A percentile compares a stretch with the other conserved stretches of the same genome.
phyloP scores from a whole-genome alignment of 2,113 vertebrate genomes.

The Xiphias gladius region DNA sequence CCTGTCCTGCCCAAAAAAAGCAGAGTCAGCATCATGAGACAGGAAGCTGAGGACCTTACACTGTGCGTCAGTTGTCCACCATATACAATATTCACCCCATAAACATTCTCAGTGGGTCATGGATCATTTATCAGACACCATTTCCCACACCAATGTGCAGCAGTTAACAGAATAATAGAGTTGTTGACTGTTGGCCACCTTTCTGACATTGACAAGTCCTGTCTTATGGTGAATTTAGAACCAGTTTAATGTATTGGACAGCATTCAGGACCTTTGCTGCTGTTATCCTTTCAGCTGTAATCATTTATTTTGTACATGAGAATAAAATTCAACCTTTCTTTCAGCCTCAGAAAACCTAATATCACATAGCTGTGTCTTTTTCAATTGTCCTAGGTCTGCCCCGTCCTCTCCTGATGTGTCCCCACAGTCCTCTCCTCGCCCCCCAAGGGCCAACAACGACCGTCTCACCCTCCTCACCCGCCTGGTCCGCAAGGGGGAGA shows the following conservation, averaged over 20 bases:
- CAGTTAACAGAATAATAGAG: background rate
- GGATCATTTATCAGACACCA: background rate
- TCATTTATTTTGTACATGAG: background rate
- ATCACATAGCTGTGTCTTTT: background rate
- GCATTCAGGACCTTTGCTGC: background rate
- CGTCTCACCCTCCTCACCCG: slow-evolving; percentile 96
- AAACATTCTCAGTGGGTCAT: background rate
- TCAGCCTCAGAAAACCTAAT: background rate
- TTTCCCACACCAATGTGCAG: background rate
- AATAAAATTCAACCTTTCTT: no score
- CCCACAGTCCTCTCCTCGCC: slow-evolving; percentile 96
- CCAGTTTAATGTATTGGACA: background rate
- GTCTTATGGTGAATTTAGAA: background rate
- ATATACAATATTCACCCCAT: background rate
- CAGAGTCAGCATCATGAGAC: slow-evolving; percentile 95
- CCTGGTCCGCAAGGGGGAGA: slow-evolving; percentile 97
- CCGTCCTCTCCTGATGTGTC: slow-evolving; percentile 98
- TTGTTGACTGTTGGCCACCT: background rate
- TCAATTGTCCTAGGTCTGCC: slow-evolving; percentile 88
- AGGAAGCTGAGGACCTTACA: slow-evolving; percentile 96
- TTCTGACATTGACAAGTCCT: background rate
- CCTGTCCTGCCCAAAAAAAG: slow-evolving; percentile 98
- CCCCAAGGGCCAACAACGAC: slow-evolving; percentile 95
- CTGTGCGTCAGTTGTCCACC: slow-evolving; percentile 86
- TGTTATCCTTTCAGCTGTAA: background rate